Evolutionary conservation across 2,888 invertebrate species (phyloP), one percentile per base, ranked within the genome.

Genomic region (Argyresthia goedartella): DNA sequence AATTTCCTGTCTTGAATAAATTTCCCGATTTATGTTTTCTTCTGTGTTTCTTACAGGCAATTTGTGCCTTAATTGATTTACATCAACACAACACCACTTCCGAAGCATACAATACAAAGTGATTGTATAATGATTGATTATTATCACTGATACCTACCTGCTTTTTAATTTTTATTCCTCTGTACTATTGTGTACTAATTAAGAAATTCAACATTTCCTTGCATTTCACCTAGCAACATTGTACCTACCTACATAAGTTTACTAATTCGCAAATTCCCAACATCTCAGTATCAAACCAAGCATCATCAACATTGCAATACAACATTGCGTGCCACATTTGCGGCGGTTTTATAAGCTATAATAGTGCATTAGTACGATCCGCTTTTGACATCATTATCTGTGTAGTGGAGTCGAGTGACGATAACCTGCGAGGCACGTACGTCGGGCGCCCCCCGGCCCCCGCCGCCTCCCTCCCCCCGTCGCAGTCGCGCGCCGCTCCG

Each of bases 351-450:
- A 25, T 25, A 6, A 25, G 6, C 25, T 25, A 79, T 81, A 84
- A 81, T 81, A 77, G 74, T 74, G 78, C 47, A 82, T 84, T 84
- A 84, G 85, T 79, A 73, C 79, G 79, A 84, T 84, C 85, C 84
- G 81, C 84, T 84, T 86, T 82, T 85, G 85, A 84, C 84, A 84
- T 86, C 82, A 85, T 84, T 86, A 86, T 86, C 84, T 84, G 76
- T 76, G 73, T 78, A 79, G 76, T 69, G 76, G 76, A 73, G 71
- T 78, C 69, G 36, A 8, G 34, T 36, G 49, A 79, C 85, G 85
- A 85, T 85, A 85, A 85, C 85, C 82, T 81, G 84, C 76, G 76
- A 76, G 44, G 41, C 43, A 50, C 41, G 67, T 33, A 11, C 16
- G 69, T 73, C 73, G 60, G 56, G 56, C 56, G 59, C 65, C 65